Base-by-base conservation (phyloP, 2,888 invertebrate species). In the Dryocosmus kuriphilus region DNA sequence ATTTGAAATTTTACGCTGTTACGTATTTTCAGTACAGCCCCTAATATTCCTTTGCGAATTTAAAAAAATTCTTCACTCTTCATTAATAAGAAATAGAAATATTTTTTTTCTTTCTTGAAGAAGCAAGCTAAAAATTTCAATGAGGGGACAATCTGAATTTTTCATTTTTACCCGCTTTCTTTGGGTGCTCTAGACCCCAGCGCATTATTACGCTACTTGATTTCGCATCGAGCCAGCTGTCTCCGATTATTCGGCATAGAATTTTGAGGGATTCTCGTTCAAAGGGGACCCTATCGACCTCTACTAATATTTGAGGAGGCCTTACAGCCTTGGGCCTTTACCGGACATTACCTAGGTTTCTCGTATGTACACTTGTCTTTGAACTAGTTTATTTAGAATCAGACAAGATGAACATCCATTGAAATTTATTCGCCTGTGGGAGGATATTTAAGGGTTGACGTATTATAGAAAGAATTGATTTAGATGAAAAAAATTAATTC, bases 191-290 rank as follows among this genome's bases (percentile, higher is more conserved):
- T 79, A 80, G 79, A 83, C 81, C 81, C 82, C 82, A 81, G 75
- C 83, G 88, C 85, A 90, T 91, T 91, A 91, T 91, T 91, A 91
- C 91, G 91, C 90, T 91, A 89, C 91, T 91, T 91, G 90, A 91
- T 91, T 91, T 90, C 86, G 87, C 89, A 86, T 88, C 89, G 87
- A 86, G 87, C 88, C 89, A 88, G 90, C 90, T 90, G 90, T 90
- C 90, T 89, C 87, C 89, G 90, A 90, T 90, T 89, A 90, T 90
- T 89, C 88, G 86, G 88, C 84, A 89, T 90, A 88, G 89, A 90
- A 89, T 86, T 88, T 87, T 83, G 82, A 85, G 88, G 89, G 88
- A 88, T 87, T 85, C 85, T 83, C 83, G 85, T 86, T 88, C 85
- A 88, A 89, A 89, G 86, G 89, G 88, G 86, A 86, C 87, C 86